These are phyloP conservation scores for Chlorocebus sabaeus DNA, from an alignment of 2,113 vertebrate species.

Conservation along the genomic window DNA sequence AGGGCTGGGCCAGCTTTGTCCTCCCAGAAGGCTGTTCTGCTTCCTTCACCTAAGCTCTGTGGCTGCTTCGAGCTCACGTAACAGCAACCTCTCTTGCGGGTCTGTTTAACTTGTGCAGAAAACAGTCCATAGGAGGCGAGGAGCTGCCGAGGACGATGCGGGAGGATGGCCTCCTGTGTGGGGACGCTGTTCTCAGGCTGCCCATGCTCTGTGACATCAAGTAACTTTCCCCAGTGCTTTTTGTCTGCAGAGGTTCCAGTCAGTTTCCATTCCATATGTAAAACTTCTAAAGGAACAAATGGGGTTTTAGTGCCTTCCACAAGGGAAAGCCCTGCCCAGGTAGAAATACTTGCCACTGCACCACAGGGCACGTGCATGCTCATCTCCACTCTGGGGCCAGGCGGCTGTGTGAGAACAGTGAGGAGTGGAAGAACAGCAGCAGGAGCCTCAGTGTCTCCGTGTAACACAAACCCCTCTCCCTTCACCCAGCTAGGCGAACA, in stretches of 20 bases:
- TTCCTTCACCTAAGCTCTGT: background rate
- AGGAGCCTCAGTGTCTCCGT: background rate
- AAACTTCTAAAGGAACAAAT: background rate
- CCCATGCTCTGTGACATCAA: fast-evolving
- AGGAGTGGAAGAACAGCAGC: too few species aligned
- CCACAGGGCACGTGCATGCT: fast-evolving
- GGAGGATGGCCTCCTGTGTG: fast-evolving
- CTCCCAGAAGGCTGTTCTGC: background rate
- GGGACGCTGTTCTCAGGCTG: fast-evolving
- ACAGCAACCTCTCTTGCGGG: background rate
- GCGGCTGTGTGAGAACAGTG: fast-evolving
- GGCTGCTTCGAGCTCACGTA: background rate
- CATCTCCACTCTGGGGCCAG: background rate
- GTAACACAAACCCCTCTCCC: fast-evolving
- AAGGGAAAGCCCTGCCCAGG: fast-evolving
- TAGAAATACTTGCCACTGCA: fast-evolving
- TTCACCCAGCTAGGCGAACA: background rate
- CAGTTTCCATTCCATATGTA: background rate
- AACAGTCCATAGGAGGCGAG: background rate
- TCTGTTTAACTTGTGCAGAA: background rate
- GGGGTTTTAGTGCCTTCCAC: background rate
- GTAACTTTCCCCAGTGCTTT: background rate
- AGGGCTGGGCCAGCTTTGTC: background rate
- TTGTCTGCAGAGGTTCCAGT: background rate
- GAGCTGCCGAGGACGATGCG: fast-evolving